Conservation (phyloP, 2,113 vertebrate genomes). For the Prolemur simus region DNA sequence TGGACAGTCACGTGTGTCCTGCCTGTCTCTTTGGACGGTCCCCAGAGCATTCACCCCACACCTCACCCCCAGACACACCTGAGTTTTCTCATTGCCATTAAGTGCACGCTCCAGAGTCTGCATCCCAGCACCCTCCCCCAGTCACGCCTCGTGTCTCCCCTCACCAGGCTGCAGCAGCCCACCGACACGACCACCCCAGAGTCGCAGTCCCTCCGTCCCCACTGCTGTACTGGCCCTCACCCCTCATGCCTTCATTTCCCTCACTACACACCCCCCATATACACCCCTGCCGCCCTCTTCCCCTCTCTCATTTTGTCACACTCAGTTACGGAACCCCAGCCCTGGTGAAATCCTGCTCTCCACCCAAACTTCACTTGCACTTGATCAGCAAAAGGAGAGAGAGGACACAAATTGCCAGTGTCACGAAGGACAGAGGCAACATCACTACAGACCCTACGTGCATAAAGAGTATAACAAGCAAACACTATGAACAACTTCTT, state of each 20-base stretch:
- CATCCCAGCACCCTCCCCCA: too few relatives aligned
- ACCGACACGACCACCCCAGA: too few relatives aligned
- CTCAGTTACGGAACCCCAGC: neutral
- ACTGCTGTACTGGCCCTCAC: neutral
- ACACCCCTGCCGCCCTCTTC: rapidly evolving
- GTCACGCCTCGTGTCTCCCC: too few relatives aligned
- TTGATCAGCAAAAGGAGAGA: neutral
- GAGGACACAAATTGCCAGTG: neutral
- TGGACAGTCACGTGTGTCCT: rapidly evolving
- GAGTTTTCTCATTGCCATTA: too few relatives aligned
- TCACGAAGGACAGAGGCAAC: neutral
- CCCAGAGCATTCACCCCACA: neutral
- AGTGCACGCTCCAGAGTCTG: too few relatives aligned
- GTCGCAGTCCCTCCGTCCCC: too few relatives aligned
- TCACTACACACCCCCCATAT: neutral
- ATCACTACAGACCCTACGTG: neutral
- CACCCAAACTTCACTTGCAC: too few relatives aligned
- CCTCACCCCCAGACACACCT: too few relatives aligned
- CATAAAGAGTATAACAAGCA: neutral
- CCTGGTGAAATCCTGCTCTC: neutral
- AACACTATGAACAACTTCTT: neutral
- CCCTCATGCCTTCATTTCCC: neutral
- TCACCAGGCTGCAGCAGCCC: too few relatives aligned
- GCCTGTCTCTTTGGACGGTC: rapidly evolving
- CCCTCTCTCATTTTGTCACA: neutral